These are phyloP conservation scores for Paedocypris micromegethes DNA, from an alignment of 2,797 vertebrate genomes.

Conservation along the genomic window DNA sequence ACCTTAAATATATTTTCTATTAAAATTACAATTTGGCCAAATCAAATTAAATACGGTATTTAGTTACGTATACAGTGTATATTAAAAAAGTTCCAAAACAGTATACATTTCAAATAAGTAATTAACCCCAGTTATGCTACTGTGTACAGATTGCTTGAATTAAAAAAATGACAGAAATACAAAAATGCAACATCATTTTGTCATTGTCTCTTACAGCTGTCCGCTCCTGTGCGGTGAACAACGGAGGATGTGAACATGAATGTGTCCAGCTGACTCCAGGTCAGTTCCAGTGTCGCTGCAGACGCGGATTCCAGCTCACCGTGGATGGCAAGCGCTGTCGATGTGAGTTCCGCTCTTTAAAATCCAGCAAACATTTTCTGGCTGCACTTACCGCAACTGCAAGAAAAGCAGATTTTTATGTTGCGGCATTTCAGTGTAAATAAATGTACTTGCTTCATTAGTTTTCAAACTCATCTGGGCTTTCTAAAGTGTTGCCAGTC, in stretches of 20 bases:
- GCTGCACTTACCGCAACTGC: too few species aligned
- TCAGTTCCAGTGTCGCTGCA: conserved; percentile 72
- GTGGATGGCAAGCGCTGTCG: conserved; percentile 67
- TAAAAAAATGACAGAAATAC: too few species aligned
- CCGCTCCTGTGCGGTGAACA: conserved; percentile 68
- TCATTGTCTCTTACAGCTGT: conserved; percentile 55
- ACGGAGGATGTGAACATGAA: conserved; percentile 75
- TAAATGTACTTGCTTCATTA: too few species aligned
- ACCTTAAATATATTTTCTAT: too few species aligned
- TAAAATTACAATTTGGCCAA: too few species aligned
- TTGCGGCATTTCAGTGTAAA: neutral
- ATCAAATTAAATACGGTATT: too few species aligned
- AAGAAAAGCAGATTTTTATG: neutral
- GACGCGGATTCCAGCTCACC: conserved; percentile 66
- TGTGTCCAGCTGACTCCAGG: conserved; percentile 68
- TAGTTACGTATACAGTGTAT: too few species aligned
- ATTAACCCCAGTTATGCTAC: too few species aligned
- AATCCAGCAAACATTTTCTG: too few species aligned
- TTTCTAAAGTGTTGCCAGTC: conserved; percentile 19
- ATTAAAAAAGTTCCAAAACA: too few species aligned
- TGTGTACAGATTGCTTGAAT: too few species aligned
- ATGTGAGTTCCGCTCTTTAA: conserved; percentile 62
- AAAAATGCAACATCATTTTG: neutral
- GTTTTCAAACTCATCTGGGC: neutral
- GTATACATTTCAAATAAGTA: too few species aligned